These are phyloP conservation scores for Coluber constrictor DNA, from an alignment of 2,797 vertebrate genomes.

Conservation along the genomic window DNA sequence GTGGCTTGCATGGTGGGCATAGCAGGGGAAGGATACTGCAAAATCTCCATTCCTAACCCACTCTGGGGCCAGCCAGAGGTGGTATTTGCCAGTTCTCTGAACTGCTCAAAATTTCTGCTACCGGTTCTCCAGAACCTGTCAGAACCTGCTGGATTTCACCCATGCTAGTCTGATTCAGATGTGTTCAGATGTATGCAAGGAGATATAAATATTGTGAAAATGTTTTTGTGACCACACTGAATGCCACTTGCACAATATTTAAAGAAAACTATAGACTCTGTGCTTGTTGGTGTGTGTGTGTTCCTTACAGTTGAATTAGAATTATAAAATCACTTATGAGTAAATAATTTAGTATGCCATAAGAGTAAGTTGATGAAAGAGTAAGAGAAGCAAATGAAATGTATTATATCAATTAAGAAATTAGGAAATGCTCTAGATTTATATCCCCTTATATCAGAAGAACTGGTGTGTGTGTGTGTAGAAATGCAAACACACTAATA, in stretches of 20 bases:
- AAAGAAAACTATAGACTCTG: background rate
- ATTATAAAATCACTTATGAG: background rate
- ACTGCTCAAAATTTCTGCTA: too few relatives aligned
- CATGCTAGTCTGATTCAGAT: too few relatives aligned
- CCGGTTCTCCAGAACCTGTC: too few relatives aligned
- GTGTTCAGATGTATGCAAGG: background rate
- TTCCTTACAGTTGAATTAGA: background rate
- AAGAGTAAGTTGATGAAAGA: conserved; percentile 16
- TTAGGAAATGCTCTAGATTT: conserved; percentile 11
- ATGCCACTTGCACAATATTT: background rate
- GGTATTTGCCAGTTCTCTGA: too few relatives aligned
- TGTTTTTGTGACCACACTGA: background rate
- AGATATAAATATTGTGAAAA: background rate
- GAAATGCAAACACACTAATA: background rate
- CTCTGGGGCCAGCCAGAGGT: too few relatives aligned
- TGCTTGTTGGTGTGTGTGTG: background rate
- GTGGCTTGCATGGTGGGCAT: too few relatives aligned
- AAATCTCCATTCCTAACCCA: too few relatives aligned
- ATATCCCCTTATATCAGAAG: background rate
- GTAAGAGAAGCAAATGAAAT: conserved; percentile 12
- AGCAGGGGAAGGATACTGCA: too few relatives aligned
- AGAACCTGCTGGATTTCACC: too few relatives aligned
- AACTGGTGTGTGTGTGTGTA: background rate
- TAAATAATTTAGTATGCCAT: conserved; percentile 4
- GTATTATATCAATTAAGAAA: background rate